phyloP scores from a whole-genome alignment of 1,140 invertebrate species.

The Lepidurus couesii region DNA sequence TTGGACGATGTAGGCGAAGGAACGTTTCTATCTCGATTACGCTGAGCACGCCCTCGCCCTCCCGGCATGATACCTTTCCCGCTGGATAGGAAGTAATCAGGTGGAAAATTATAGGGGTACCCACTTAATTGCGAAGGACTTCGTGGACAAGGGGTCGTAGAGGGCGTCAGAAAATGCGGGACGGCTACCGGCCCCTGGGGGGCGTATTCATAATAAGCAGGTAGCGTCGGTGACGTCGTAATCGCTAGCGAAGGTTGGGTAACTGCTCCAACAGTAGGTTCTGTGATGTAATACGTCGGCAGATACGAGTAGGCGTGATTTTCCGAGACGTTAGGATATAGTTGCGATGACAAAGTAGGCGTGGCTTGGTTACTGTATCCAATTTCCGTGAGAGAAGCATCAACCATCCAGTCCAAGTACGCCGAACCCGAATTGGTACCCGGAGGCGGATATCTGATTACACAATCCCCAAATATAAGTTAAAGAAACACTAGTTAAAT shows the following conservation, averaged over 20 bases:
- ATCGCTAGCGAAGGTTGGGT: not conserved
- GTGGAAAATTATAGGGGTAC: not conserved
- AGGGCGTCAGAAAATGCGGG: not conserved
- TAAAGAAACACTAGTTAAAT: no score
- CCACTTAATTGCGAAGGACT: not conserved
- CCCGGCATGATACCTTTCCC: not conserved
- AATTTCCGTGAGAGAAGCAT: not conserved
- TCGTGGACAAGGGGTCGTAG: not conserved
- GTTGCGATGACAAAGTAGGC: not conserved
- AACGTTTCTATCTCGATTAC: not conserved
- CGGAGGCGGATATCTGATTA: not conserved
- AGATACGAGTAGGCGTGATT: not conserved
- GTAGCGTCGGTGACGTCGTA: not conserved
- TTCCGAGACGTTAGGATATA: not conserved
- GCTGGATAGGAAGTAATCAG: not conserved
- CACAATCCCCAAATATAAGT: no score
- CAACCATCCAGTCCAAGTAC: slow-evolving; percentile 3
- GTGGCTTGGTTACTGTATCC: not conserved
- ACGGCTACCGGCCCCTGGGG: not conserved
- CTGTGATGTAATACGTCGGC: not conserved
- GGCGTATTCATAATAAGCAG: slow-evolving; percentile 6
- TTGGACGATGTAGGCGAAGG: not conserved
- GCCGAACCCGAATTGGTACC: not conserved
- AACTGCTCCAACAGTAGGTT: not conserved
- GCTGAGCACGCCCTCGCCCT: not conserved